Conservation (phyloP, 1,140 invertebrate species). For the Triops cancriformis region DNA sequence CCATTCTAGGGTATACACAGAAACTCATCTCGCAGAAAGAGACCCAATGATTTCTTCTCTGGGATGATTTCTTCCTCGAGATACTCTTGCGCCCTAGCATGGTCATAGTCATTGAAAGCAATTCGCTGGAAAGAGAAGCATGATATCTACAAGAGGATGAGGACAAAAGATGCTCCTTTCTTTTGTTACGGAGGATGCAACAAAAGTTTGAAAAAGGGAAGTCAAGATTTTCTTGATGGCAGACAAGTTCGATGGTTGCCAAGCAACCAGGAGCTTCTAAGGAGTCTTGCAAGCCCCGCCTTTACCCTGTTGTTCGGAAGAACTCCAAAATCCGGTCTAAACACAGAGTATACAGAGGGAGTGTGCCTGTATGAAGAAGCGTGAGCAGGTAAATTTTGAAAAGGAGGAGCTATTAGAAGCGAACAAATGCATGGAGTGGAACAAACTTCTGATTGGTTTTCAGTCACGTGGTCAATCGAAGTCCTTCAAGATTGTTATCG, state of each 20-base stretch:
- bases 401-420: too few relatives aligned
- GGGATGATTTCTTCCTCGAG: background rate
- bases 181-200: background rate
- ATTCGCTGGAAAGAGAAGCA: background rate
- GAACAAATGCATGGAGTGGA: too few relatives aligned
- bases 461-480: too few relatives aligned
- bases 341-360: too few relatives aligned
- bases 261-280: background rate
- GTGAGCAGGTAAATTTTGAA: too few relatives aligned
- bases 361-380: too few relatives aligned
- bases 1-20: background rate
- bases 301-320: background rate
- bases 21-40: constrained; percentile 2
- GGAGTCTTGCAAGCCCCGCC: background rate
- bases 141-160: background rate
- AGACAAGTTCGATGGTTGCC: constrained; percentile 2
- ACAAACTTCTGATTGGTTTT: too few relatives aligned
- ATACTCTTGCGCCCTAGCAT: background rate
- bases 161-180: background rate
- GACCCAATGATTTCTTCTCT: background rate
- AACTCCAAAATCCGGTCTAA: background rate
- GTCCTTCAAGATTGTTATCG: too few relatives aligned
- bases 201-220: background rate
- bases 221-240: background rate
- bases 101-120: background rate